Evolutionary conservation across 2,797 vertebrate genomes (phyloP).

Genomic region (Poecilia velifera): DNA sequence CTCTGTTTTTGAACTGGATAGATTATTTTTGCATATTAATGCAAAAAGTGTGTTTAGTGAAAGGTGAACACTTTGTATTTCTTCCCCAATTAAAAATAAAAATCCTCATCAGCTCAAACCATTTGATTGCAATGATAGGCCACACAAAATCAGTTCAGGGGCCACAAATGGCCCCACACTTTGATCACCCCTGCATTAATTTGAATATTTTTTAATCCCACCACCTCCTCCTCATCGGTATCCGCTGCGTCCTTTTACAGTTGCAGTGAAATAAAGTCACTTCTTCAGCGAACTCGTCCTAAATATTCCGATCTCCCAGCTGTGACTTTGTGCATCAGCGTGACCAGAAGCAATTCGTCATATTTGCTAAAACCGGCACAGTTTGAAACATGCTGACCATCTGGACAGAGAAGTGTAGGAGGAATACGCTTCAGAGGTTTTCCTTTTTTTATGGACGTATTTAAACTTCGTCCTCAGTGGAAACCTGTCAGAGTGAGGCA

Average conservation of each 20-base stretch:
- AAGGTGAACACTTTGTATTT: no score
- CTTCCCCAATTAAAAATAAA: no score
- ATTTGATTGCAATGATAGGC: no score
- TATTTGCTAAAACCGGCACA: not conserved
- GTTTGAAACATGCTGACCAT: not conserved
- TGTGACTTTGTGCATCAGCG: not conserved
- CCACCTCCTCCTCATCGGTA: not conserved
- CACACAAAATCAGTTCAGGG: no score
- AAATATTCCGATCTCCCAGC: not conserved
- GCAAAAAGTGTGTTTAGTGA: no score
- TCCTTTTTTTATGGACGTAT: not conserved
- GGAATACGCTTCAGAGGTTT: constrained; percentile 1
- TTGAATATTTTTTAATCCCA: not conserved
- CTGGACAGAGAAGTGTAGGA: constrained; percentile 2
- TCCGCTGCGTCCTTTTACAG: not conserved
- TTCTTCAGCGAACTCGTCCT: constrained; percentile 1
- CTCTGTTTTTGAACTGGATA: no score
- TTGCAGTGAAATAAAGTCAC: not conserved
- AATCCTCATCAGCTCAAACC: no score
- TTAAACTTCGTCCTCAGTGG: constrained; percentile 4
- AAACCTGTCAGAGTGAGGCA: constrained; percentile 5
- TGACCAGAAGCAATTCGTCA: not conserved
- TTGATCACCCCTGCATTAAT: not conserved
- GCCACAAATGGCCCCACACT: no score
- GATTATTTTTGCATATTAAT: no score